A percentile compares a stretch with the other conserved stretches of the same genome.
Conservation (phyloP, 2,888 invertebrate genomes). For the Polymixis flavicincta region DNA sequence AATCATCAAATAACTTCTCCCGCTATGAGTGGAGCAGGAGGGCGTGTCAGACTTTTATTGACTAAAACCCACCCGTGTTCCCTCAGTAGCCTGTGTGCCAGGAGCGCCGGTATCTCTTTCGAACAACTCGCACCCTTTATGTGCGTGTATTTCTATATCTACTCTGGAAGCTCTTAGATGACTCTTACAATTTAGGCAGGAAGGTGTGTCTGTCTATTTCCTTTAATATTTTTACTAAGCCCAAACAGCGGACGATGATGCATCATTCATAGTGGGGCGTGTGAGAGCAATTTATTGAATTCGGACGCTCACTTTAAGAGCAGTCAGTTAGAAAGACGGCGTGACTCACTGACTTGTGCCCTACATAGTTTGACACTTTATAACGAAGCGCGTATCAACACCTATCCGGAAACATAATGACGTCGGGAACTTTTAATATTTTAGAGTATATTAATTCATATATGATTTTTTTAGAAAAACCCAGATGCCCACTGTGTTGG, state of each 20-base stretch:
- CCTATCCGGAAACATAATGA: slow-evolving; percentile 41
- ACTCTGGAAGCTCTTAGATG: slow-evolving; percentile 2
- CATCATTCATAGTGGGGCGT: slow-evolving; percentile 45
- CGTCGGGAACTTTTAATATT: slow-evolving; percentile 36
- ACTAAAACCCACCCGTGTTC: too few relatives aligned
- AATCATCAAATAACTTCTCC: too few relatives aligned
- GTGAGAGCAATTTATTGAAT: slow-evolving; percentile 59
- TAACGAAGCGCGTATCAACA: slow-evolving; percentile 42
- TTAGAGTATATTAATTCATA: slow-evolving; percentile 24
- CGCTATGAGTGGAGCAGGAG: too few relatives aligned
- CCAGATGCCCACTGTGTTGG: slow-evolving; percentile 20
- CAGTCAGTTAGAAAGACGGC: slow-evolving; percentile 29
- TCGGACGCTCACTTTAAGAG: slow-evolving; percentile 47
- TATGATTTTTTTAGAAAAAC: slow-evolving; percentile 29
- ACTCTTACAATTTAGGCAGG: slow-evolving; percentile 32
- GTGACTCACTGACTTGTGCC: slow-evolving; percentile 58
- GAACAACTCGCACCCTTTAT: too few relatives aligned
- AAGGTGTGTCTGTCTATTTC: slow-evolving; percentile 18
- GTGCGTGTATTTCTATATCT: background rate
- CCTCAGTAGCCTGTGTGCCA: too few relatives aligned
- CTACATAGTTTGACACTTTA: slow-evolving; percentile 58
- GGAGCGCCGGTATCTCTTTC: too few relatives aligned
- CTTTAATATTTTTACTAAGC: slow-evolving; percentile 17
- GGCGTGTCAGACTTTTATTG: too few relatives aligned
- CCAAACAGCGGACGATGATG: slow-evolving; percentile 49